Base-by-base conservation (phyloP, 2,888 invertebrate species). In the Eupeodes luniger region DNA sequence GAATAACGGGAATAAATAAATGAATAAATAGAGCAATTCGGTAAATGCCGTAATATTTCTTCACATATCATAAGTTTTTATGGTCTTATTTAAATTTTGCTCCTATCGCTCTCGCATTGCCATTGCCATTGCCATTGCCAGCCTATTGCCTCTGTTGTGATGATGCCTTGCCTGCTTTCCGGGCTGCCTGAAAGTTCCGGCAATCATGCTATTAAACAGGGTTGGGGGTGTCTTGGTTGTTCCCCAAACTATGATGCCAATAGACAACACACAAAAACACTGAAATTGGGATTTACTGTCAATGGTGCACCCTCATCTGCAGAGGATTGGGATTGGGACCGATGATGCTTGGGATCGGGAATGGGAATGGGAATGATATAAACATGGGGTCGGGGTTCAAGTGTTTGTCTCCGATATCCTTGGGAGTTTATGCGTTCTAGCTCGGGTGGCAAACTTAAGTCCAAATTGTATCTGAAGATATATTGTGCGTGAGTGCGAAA, bases 61-160 rank as follows among this genome's bases (percentile, higher is more conserved):
- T 93, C 92, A 93, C 93, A 93, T 93, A 91, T 93, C 93, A 93
- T 93, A 93, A 93, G 93, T 93, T 93, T 93, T 93, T 93, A 93
- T 91, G 92, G 91, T 91, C 89, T 91, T 91, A 91, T 91, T 90
- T 90, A 91, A 91, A 91, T 90, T 90, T 90, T 90, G 89, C 72
- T 81, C 76, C 86, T 87, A 88, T 81, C 81, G 89, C 86, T 77
- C 62, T 81, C 70, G 76, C 51, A 66, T 66, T 49, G 64, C 64
- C 19, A 76, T 81, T 87, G 64, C 64, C 19, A 76, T 81, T 87
- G 27, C 27, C 85, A 78, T 80, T 88, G 85, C 78, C 87, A 76
- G 78, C 62, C 70, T 79, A 76, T 69, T 81, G 69, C 81, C 55
- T 61, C 34, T 55, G 75, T 44, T 6, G 10, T 44, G 57, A 59